A percentile compares a stretch with the other conserved stretches of the same genome.
phyloP scores from a whole-genome alignment of 2,797 vertebrate species.

The Steatocranus sp. region DNA sequence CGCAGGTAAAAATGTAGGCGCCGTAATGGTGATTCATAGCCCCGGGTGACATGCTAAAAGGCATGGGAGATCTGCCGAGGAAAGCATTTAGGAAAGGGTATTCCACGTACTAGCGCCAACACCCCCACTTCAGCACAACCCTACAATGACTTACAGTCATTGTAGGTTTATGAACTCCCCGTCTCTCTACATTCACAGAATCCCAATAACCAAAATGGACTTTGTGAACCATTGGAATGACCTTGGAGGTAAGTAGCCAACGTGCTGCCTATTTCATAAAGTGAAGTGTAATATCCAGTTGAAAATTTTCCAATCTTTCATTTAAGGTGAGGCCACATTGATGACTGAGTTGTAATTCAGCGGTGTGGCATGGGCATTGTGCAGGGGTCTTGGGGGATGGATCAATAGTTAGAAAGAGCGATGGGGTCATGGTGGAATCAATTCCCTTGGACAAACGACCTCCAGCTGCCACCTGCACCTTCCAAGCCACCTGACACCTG shows the following conservation, averaged over 20 bases:
- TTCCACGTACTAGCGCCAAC: slow-evolving; percentile 41
- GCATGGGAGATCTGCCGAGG: slow-evolving; percentile 51
- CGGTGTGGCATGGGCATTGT: slow-evolving; percentile 51
- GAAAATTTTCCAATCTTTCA: slow-evolving; percentile 50
- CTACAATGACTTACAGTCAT: slow-evolving; percentile 43
- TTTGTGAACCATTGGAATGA: slow-evolving; percentile 13
- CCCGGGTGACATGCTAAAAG: slow-evolving; percentile 68
- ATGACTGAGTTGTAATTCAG: slow-evolving; percentile 39
- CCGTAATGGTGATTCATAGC: slow-evolving; percentile 71
- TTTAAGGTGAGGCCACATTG: slow-evolving; percentile 39
- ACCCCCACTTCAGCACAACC: slow-evolving; percentile 12
- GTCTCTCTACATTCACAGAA: slow-evolving; percentile 23
- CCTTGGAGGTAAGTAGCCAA: slow-evolving; percentile 43
- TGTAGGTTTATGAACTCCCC: slow-evolving; percentile 48
- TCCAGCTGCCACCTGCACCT: slow-evolving; percentile 56
- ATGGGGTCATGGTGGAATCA: slow-evolving; percentile 65
- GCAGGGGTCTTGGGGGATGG: slow-evolving; percentile 54
- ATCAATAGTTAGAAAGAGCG: slow-evolving; percentile 67
- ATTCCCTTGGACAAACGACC: slow-evolving; percentile 69
- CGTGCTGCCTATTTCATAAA: slow-evolving; percentile 51
- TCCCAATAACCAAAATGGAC: slow-evolving; percentile 70
- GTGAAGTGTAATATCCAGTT: slow-evolving; percentile 56
- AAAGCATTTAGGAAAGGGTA: slow-evolving; percentile 62
- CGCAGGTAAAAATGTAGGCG: slow-evolving; percentile 61
- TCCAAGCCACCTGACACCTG: slow-evolving; percentile 66